These are phyloP conservation scores for Bombus sylvicola DNA, from an alignment of 1,140 invertebrate species.

Conservation along the genomic window DNA sequence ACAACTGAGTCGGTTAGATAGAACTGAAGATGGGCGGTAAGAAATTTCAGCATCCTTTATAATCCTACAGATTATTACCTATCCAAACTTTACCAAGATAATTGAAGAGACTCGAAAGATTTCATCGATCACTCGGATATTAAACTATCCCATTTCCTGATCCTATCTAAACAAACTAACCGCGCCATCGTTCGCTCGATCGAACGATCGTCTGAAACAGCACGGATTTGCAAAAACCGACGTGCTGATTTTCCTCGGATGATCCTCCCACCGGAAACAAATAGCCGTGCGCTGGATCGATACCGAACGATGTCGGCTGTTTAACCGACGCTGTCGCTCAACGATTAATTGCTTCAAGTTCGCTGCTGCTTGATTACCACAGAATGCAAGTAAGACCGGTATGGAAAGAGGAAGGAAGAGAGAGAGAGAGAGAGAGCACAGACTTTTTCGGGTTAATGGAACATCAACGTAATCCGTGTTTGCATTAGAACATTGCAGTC, in stretches of 20 bases:
- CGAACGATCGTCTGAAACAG: neutral
- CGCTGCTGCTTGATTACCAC: conserved; percentile 31
- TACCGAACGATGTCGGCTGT: conserved; percentile 34
- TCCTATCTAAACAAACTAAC: neutral
- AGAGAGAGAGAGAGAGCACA: neutral
- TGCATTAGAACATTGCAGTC: conserved; percentile 39
- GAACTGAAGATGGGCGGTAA: neutral
- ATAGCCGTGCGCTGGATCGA: conserved; percentile 19
- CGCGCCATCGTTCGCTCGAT: too few relatives aligned
- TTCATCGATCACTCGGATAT: neutral
- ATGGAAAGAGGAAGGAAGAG: neutral
- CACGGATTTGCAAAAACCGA: neutral
- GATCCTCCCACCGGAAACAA: conserved; percentile 22
- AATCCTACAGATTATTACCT: neutral
- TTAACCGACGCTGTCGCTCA: conserved; percentile 43
- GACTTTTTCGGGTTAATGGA: conserved; percentile 51
- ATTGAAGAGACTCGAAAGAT: neutral
- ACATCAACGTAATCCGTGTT: conserved; percentile 54
- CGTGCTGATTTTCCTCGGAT: conserved; percentile 9
- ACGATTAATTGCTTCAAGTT: conserved; percentile 48
- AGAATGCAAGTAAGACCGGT: neutral
- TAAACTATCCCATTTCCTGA: neutral
- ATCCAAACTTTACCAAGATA: neutral
- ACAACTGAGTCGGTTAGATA: neutral
- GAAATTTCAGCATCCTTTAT: neutral